phyloP scores from a whole-genome alignment of 2,888 invertebrate genomes.

The Cryptocephalus primarius region DNA sequence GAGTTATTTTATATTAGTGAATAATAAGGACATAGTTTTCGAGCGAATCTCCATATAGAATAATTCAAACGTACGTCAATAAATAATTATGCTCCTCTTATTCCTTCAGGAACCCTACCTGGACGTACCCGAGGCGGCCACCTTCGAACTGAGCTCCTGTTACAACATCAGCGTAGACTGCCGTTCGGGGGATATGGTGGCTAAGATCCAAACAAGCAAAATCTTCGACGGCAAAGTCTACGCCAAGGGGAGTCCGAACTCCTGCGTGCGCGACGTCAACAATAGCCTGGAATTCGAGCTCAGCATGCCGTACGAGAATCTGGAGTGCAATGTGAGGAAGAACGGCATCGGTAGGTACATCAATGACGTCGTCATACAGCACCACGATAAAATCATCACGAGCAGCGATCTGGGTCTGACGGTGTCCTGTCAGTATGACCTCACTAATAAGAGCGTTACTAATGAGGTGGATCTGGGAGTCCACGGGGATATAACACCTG shows the following conservation, averaged over 20 bases:
- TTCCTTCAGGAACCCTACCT: conserved; percentile 69
- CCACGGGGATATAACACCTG: conserved; percentile 62
- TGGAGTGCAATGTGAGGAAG: conserved; percentile 86
- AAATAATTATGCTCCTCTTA: not conserved
- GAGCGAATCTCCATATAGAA: too few relatives aligned
- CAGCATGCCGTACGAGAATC: conserved; percentile 83
- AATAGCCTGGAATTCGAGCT: conserved; percentile 83
- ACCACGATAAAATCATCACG: conserved; percentile 91
- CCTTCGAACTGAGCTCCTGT: conserved; percentile 85
- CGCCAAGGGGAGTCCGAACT: conserved; percentile 88
- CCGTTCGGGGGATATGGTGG: conserved; percentile 85
- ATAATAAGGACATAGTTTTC: too few relatives aligned
- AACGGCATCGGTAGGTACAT: conserved; percentile 67
- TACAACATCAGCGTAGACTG: conserved; percentile 93
- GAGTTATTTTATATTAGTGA: too few relatives aligned
- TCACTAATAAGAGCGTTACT: conserved; percentile 87
- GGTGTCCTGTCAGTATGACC: conserved; percentile 87
- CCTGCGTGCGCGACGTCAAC: conserved; percentile 81
- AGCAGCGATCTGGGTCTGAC: conserved; percentile 87
- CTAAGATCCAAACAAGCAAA: conserved; percentile 82
- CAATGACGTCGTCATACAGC: conserved; percentile 90
- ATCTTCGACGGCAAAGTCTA: conserved; percentile 91
- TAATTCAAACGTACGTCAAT: too few relatives aligned
- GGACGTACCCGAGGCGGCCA: conserved; percentile 83
- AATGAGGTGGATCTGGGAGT: conserved; percentile 87